phyloP scores from a whole-genome alignment of 2,113 vertebrate genomes.

The Tyto alba region DNA sequence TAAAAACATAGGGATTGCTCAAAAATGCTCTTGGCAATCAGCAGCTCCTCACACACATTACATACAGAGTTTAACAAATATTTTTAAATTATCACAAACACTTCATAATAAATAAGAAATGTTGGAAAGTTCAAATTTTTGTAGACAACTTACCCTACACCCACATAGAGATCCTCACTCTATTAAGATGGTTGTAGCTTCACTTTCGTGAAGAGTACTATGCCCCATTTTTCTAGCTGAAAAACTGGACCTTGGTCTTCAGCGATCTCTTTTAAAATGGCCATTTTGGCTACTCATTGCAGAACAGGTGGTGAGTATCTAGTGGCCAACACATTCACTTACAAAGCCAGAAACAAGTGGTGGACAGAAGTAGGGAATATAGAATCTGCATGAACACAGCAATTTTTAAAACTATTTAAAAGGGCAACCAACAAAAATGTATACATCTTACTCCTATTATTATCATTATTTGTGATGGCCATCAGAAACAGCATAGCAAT shows the following conservation, averaged over 20 bases:
- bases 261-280: conserved; percentile 20
- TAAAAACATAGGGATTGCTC: background rate
- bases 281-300: conserved; percentile 41
- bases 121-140: background rate
- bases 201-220: background rate
- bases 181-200: background rate
- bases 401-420: conserved; percentile 27
- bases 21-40: background rate
- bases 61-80: rapidly evolving
- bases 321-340: conserved; percentile 42
- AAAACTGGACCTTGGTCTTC: conserved; percentile 15
- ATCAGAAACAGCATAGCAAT: conserved; percentile 46
- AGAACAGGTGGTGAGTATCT: conserved; percentile 51
- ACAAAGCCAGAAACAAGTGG: conserved; percentile 55
- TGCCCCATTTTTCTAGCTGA: background rate
- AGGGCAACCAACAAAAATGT: background rate
- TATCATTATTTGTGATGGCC: conserved; percentile 28
- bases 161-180: background rate
- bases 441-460: conserved; percentile 19
- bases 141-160: background rate
- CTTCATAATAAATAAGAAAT: background rate
- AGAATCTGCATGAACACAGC: conserved; percentile 38
- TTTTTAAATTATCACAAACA: background rate
- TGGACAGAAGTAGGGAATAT: background rate
- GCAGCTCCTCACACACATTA: background rate